Evolutionary conservation across 2,888 invertebrate genomes (phyloP).

Genomic region (Microctonus aethiopoides): DNA sequence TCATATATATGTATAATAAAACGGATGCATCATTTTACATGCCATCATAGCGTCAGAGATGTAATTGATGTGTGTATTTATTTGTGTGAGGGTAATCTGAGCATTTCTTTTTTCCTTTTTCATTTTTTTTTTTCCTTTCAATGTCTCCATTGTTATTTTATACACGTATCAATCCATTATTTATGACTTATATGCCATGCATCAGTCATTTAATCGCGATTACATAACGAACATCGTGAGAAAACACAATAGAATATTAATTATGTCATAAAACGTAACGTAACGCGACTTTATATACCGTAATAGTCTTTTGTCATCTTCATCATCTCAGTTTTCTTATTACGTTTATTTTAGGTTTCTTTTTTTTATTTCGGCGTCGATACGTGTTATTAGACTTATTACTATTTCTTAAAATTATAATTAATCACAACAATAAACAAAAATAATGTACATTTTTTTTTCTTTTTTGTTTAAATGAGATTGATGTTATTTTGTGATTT

Average conservation of each 20-base stretch:
- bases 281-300: conserved; percentile 41
- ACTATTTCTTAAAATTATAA: neutral
- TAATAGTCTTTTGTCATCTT: conserved; percentile 34
- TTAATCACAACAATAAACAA: conserved; percentile 10
- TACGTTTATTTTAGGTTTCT: conserved; percentile 8
- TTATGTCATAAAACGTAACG: conserved; percentile 48
- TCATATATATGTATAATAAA: conserved; percentile 47
- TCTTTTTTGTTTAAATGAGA: neutral
- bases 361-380: neutral
- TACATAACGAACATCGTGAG: conserved; percentile 38
- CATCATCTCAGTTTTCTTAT: conserved; percentile 19
- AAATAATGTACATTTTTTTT: conserved; percentile 27
- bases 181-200: conserved; percentile 26
- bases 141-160: conserved; percentile 27
- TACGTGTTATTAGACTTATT: neutral
- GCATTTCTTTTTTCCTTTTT: conserved; percentile 15
- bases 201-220: conserved; percentile 37
- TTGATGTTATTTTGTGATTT: too few relatives aligned
- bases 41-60: conserved; percentile 56
- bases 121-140: conserved; percentile 20
- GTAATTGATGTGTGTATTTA: conserved; percentile 32
- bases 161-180: conserved; percentile 33
- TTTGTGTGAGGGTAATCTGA: conserved; percentile 14
- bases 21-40: conserved; percentile 63
- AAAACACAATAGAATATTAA: conserved; percentile 46